Evolutionary conservation across 2,888 invertebrate species (phyloP).

Genomic region (Callinectes sapidus): DNA sequence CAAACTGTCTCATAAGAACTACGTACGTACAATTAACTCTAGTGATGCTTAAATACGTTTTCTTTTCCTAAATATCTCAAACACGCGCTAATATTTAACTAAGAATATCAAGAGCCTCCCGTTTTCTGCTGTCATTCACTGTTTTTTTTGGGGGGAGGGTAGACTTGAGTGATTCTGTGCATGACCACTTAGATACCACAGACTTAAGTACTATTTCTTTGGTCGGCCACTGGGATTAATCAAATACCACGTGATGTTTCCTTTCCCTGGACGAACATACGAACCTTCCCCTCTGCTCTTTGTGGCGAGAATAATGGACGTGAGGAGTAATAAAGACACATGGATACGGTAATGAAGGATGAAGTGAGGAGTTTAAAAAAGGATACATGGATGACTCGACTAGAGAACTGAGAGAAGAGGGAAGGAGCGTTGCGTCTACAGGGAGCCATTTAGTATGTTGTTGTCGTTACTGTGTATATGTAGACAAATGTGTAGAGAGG

Average conservation of each 20-base stretch:
- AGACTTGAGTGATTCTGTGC: background rate
- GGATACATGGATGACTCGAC: background rate
- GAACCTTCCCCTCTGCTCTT: background rate
- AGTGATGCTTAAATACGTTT: slow-evolving; percentile 9
- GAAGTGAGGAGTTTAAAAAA: no score
- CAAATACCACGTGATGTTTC: background rate
- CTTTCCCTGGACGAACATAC: background rate
- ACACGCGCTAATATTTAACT: background rate
- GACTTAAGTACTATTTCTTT: background rate
- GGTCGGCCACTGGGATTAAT: background rate
- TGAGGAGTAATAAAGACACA: no score
- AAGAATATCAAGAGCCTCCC: background rate
- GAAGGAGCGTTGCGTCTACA: background rate
- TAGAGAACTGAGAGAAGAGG: background rate
- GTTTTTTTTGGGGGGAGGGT: background rate
- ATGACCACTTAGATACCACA: background rate
- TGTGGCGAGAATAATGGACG: background rate
- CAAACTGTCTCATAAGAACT: background rate
- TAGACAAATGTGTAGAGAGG: no score
- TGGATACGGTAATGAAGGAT: no score
- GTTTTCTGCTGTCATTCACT: background rate
- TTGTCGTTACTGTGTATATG: no score
- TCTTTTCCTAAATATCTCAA: background rate
- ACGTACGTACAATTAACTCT: background rate
- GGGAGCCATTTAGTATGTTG: background rate